Evolutionary conservation across 2,888 invertebrate genomes (phyloP).

Genomic region (Hipparchia semele): DNA sequence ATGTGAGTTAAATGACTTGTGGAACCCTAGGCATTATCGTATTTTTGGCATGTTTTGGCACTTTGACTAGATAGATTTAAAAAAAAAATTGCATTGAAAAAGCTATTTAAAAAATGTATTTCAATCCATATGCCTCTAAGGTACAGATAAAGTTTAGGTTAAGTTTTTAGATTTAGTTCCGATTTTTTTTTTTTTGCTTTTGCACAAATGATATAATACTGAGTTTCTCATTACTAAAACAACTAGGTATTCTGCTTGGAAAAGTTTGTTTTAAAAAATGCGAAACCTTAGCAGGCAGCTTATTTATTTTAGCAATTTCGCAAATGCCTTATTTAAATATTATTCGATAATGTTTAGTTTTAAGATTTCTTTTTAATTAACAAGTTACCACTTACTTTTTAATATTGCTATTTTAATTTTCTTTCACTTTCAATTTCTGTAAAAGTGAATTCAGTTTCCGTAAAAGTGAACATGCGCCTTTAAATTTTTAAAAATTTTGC

Average conservation of each 20-base stretch:
- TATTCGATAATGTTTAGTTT: conserved; percentile 29
- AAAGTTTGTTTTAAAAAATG: background rate
- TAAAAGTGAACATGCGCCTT: background rate
- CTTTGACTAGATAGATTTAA: too few relatives aligned
- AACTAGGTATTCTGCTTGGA: background rate
- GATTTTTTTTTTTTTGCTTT: conserved; percentile 20
- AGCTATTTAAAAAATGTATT: too few relatives aligned
- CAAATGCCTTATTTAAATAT: conserved; percentile 29
- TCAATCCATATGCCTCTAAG: too few relatives aligned
- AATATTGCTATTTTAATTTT: conserved; percentile 34
- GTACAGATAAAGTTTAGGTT: conserved; percentile 28
- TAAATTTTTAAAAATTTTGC: background rate
- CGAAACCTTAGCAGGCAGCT: conserved; percentile 22
- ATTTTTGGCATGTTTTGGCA: too few relatives aligned
- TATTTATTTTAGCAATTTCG: conserved; percentile 20
- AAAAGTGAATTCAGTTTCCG: background rate
- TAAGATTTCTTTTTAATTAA: conserved; percentile 30
- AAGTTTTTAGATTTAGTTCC: conserved; percentile 32
- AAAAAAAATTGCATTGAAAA: too few relatives aligned
- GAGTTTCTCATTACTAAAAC: background rate
- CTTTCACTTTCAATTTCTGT: conserved; percentile 30
- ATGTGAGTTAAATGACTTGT: too few relatives aligned
- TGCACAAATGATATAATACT: conserved; percentile 24
- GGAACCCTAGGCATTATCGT: too few relatives aligned
- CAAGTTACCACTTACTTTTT: conserved; percentile 43